phyloP scores from a whole-genome alignment of 2,113 vertebrate species.

The Romanogobio albipinnatus region DNA sequence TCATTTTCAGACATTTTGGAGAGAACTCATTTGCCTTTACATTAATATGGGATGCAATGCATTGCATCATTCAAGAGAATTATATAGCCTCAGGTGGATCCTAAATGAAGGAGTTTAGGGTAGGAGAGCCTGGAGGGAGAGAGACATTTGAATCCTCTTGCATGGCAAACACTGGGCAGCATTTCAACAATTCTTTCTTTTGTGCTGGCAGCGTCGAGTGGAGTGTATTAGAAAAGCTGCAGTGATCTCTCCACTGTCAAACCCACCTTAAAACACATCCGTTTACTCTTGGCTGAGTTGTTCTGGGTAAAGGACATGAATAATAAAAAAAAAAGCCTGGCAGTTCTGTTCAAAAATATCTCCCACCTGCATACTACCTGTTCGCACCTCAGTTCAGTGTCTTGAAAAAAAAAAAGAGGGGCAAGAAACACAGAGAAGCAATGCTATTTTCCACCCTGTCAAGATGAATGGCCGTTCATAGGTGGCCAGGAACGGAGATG shows the following conservation, averaged over 20 bases:
- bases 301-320: constrained; percentile 40
- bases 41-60: constrained; percentile 9
- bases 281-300: neutral
- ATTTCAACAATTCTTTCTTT: constrained; percentile 21
- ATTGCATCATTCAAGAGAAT: constrained; percentile 13
- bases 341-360: constrained; percentile 50
- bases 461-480: constrained; percentile 48
- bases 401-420: neutral
- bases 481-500: constrained; percentile 20
- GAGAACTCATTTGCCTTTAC: constrained; percentile 13
- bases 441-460: constrained; percentile 49
- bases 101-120: constrained; percentile 18
- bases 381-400: constrained; percentile 23
- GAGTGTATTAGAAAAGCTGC: constrained; percentile 24
- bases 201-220: neutral
- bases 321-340: constrained; percentile 31
- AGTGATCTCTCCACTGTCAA: constrained; percentile 32
- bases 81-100: constrained; percentile 23
- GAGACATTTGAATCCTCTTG: constrained; percentile 2
- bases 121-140: neutral
- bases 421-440: constrained; percentile 31
- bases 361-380: constrained; percentile 34
- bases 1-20: constrained; percentile 4
- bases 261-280: constrained; percentile 19
- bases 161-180: neutral